Conservation (phyloP, 37 sponge, comb jelly and placozoan genomes). For the Axinella damicornis region DNA sequence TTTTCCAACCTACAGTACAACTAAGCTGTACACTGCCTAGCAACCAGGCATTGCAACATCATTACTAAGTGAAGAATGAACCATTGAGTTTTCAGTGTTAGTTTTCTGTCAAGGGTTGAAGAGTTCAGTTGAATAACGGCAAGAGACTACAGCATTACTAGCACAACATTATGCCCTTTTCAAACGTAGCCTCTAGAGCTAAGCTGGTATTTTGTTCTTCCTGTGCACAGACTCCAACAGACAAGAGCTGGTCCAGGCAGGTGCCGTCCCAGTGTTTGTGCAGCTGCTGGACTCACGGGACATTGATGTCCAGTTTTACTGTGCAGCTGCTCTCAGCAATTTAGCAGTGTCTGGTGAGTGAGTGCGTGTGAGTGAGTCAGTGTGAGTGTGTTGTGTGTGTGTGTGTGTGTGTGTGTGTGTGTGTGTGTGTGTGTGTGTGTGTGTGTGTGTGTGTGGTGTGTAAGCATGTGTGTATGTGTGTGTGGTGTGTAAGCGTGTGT, state of each 20-base stretch:
- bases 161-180: too few relatives aligned
- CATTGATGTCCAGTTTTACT: slow-evolving; percentile 86
- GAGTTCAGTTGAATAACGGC: too few relatives aligned
- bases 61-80: too few relatives aligned
- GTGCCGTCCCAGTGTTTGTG: slow-evolving; percentile 76
- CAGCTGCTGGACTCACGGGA: slow-evolving; percentile 71
- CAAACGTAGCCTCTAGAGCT: too few relatives aligned
- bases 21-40: too few relatives aligned
- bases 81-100: too few relatives aligned
- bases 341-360: slow-evolving; percentile 81
- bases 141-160: too few relatives aligned
- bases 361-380: slow-evolving; percentile 39
- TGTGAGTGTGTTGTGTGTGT: slow-evolving; percentile 40
- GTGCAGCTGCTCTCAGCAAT: slow-evolving; percentile 92
- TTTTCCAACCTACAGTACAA: too few relatives aligned
- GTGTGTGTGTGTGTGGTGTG: slow-evolving; percentile 26
- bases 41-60: too few relatives aligned
- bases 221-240: slow-evolving; percentile 68
- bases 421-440: slow-evolving; percentile 13
- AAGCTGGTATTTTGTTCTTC: too few relatives aligned
- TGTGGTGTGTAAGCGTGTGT: slow-evolving; percentile 14
- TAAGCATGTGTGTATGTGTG: slow-evolving; percentile 9
- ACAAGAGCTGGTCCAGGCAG: slow-evolving; percentile 57
- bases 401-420: slow-evolving; percentile 1
- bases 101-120: too few relatives aligned